Evolutionary conservation across 2,113 vertebrate genomes (phyloP), one percentile per base, ranked within the genome.

Genomic region (Lampris megalopsis): DNA sequence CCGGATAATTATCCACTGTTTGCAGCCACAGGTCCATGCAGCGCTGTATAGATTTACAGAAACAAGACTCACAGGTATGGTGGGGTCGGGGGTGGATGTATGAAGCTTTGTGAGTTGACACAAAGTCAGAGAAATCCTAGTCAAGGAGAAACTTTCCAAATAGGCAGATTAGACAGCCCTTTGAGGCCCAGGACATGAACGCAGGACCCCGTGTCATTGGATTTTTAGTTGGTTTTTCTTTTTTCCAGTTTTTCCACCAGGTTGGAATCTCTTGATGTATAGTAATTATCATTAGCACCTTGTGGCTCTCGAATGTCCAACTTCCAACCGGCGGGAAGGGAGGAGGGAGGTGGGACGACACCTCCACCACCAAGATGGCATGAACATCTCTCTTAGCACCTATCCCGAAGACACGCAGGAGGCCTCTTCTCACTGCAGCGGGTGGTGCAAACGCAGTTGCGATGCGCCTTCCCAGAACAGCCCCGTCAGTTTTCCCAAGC

Each of bases 241-340:
- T 87, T 86, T 90, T 87, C 89, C 81, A 62, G 80, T 9, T 52
- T 72, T 57, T 1, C 45, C 8, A 64, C 38, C 84, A 93, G 81
- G 85, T 91, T 95, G 77, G 90, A 87, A 91, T 95, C 89, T 92
- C 79, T 8, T 63, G 82, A 77, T 81, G 88, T 75, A 93, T 84
- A 87, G 92, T 94, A 94, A 24, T 24, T 24, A 24, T 24, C 24
- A 95, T 97, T 95, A 96, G 89, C 94, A 95, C 94, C 93, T 95
- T 80, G 83, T 89, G 86, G 83, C 87, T 94, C 92, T 94, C 91
- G 94, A 90, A 91, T 87, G 88, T 89, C 93, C 91, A 90, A 92
- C 84, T 91, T 89, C 87, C 92, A 92, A 93, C 91, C 94, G 92
- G 91, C 88, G 87, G 86, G 85, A 88, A 91, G 87, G 92, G 24